A percentile compares a stretch with the other conserved stretches of the same genome.
Conservation (phyloP, 2,888 invertebrate genomes). For the Macroteleia sp. region DNA sequence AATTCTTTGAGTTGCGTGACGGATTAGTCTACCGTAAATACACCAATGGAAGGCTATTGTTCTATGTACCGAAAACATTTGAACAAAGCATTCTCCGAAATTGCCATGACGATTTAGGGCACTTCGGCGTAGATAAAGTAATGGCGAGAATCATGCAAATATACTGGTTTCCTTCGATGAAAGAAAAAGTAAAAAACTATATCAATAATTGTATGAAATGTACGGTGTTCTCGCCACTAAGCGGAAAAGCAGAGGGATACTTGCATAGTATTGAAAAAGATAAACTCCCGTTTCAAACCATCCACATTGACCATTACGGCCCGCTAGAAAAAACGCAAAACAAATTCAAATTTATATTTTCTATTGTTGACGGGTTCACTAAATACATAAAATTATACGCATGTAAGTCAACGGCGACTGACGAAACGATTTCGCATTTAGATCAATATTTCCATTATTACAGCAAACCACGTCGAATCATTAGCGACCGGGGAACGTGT, state of each 20-base stretch:
- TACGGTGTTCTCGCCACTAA: too few species aligned
- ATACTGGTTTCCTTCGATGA: slow-evolving; percentile 57
- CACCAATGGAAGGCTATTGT: slow-evolving; percentile 42
- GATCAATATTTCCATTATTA: slow-evolving; percentile 13
- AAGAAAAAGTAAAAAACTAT: too few species aligned
- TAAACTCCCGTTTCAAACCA: slow-evolving; percentile 34
- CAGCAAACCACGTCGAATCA: slow-evolving; percentile 61
- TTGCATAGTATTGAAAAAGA: too few species aligned
- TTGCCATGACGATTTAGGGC: slow-evolving; percentile 5
- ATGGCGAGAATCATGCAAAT: not conserved
- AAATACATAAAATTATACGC: not conserved
- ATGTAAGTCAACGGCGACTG: not conserved
- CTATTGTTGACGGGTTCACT: not conserved
- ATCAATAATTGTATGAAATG: slow-evolving; percentile 58
- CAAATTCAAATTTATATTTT: not conserved
- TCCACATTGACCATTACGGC: not conserved
- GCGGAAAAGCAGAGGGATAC: too few species aligned
- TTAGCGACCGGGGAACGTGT: slow-evolving; percentile 70
- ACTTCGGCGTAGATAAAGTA: not conserved
- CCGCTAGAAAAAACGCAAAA: not conserved
- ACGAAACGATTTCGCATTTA: not conserved
- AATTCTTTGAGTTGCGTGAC: slow-evolving; percentile 40
- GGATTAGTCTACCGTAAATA: slow-evolving; percentile 68
- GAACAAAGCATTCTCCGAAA: slow-evolving; percentile 42
- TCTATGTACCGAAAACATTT: slow-evolving; percentile 73